Evolutionary conservation across 2,888 invertebrate species (phyloP).

Genomic region (Plagodis pulveraria): DNA sequence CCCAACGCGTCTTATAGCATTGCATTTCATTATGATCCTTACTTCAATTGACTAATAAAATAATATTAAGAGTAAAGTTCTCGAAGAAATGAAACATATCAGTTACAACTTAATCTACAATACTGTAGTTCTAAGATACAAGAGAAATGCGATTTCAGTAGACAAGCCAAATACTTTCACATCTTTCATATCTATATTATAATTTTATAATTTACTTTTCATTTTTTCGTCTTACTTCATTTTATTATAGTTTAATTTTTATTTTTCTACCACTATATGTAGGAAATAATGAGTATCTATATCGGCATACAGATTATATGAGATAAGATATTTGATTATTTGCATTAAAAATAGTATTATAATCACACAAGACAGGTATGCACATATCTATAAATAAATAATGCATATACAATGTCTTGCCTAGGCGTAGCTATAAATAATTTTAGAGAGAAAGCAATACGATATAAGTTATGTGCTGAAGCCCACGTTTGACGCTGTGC

Average conservation of each 20-base stretch:
- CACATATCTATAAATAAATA: no score
- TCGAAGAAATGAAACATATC: conserved; percentile 59
- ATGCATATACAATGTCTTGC: no score
- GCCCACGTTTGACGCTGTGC: no score
- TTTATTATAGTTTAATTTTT: background rate
- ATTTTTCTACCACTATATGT: background rate
- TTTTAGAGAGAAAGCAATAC: no score
- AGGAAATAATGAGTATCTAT: no score
- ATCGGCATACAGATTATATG: no score
- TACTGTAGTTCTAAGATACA: conserved; percentile 41
- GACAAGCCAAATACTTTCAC: no score
- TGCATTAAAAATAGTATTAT: no score
- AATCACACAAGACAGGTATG: no score
- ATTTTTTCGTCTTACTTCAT: background rate
- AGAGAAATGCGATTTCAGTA: conserved; percentile 29
- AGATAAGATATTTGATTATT: no score
- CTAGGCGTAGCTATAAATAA: no score
- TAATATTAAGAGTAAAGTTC: conserved; percentile 49
- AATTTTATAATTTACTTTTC: background rate
- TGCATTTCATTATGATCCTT: conserved; percentile 25
- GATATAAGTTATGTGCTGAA: no score
- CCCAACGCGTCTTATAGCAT: background rate
- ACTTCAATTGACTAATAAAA: conserved; percentile 27
- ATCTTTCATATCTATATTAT: background rate
- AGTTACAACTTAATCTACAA: conserved; percentile 65